A percentile compares a stretch with the other conserved stretches of the same genome.
These are phyloP conservation scores for Pterobdella sp. DNA, from an alignment of 2,888 invertebrate genomes.

Conservation along the genomic window DNA sequence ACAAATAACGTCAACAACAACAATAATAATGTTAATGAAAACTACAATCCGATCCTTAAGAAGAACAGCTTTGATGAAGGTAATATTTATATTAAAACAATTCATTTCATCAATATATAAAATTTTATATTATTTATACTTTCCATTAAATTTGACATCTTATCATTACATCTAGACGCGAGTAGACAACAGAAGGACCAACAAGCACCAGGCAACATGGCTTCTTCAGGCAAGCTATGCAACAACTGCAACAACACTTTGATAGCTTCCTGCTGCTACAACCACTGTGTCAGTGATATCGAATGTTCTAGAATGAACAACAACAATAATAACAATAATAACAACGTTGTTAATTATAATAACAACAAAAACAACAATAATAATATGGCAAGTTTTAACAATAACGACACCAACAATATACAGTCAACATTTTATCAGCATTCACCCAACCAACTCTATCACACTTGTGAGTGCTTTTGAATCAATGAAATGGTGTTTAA, in stretches of 20 bases:
- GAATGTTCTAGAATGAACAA: constrained; percentile 13
- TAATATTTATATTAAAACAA: not conserved
- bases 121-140: not conserved
- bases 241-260: constrained; percentile 27
- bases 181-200: not conserved
- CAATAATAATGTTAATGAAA: not conserved
- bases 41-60: not conserved
- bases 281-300: constrained; percentile 18
- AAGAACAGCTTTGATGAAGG: not conserved
- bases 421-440: not conserved
- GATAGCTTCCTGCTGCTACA: constrained; percentile 24
- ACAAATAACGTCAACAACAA: not conserved
- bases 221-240: constrained; percentile 14
- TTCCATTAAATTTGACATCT: not conserved
- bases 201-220: not conserved
- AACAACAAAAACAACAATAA: not conserved
- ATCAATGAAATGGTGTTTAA: too few species aligned
- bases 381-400: not conserved
- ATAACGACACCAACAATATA: not conserved
- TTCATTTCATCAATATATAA: not conserved
- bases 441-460: constrained; percentile 15
- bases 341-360: constrained; percentile 6
- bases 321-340: constrained; percentile 13
- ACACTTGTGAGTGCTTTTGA: constrained; percentile 11
- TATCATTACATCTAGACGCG: not conserved